Evolutionary conservation across 2,113 vertebrate species (phyloP).

Genomic region (Hypanus sabinus): DNA sequence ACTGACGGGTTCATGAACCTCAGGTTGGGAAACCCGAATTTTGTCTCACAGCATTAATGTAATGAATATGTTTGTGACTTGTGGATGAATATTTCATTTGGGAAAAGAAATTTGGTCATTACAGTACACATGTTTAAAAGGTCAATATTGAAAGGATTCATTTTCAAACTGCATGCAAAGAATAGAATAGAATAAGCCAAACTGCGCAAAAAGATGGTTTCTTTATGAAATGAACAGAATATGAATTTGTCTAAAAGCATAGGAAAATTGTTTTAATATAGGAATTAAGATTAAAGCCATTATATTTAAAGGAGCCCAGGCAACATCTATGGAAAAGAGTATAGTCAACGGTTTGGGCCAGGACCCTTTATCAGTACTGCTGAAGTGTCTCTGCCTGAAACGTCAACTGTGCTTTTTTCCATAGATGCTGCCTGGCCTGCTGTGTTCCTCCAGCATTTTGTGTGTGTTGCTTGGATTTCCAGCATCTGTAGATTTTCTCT

Average conservation of each 20-base stretch:
- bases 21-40: neutral
- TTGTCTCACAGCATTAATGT: neutral
- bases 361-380: no score
- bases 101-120: neutral
- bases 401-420: no score
- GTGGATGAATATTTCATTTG: neutral
- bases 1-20: no score
- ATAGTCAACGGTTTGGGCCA: no score
- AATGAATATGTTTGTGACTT: neutral
- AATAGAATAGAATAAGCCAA: neutral
- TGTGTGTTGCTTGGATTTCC: no score
- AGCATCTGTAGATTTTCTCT: no score
- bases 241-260: neutral
- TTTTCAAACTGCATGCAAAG: neutral
- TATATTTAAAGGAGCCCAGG: neutral
- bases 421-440: no score
- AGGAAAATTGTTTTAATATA: neutral
- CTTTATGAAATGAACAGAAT: neutral
- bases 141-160: neutral
- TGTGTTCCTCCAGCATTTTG: no score
- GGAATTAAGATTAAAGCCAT: neutral
- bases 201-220: neutral
- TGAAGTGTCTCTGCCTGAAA: no score
- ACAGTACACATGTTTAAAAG: neutral
- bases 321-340: no score